Conservation (phyloP, 2,888 invertebrate species). For the Plebejus anna region DNA sequence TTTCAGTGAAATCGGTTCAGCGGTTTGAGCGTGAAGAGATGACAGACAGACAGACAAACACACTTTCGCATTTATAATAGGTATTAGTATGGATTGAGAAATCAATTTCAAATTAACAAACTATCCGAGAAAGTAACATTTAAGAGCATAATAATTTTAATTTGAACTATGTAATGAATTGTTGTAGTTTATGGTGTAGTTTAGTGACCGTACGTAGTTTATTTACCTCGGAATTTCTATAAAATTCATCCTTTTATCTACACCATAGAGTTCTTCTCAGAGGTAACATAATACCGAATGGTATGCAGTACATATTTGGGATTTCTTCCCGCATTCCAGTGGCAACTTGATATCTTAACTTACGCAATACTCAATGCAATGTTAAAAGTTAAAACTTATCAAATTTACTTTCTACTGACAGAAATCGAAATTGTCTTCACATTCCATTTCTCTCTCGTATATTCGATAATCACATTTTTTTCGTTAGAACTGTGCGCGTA, state of each 20-base stretch:
- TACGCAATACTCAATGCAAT: neutral
- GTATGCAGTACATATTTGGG: neutral
- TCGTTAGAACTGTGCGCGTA: conserved; percentile 52
- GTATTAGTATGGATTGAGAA: too few relatives aligned
- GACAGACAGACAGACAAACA: too few relatives aligned
- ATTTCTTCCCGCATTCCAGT: conserved; percentile 3
- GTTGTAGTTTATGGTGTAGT: neutral
- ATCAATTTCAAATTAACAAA: neutral
- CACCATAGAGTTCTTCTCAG: neutral
- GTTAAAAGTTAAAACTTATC: conserved; percentile 21
- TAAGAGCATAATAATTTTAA: neutral
- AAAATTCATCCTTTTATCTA: neutral
- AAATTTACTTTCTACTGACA: conserved; percentile 75
- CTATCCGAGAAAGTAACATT: neutral
- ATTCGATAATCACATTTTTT: conserved; percentile 71
- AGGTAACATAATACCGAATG: neutral
- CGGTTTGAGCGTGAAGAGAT: too few relatives aligned
- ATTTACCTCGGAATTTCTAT: neutral
- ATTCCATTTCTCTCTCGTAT: conserved; percentile 75
- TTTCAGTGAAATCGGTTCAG: too few relatives aligned
- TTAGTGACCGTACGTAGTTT: neutral
- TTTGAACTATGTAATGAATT: neutral
- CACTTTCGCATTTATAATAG: too few relatives aligned
- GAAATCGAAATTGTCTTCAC: conserved; percentile 77
- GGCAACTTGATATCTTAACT: neutral